These are phyloP conservation scores for Carabus problematicus DNA, from an alignment of 2,888 invertebrate species.

Conservation along the genomic window DNA sequence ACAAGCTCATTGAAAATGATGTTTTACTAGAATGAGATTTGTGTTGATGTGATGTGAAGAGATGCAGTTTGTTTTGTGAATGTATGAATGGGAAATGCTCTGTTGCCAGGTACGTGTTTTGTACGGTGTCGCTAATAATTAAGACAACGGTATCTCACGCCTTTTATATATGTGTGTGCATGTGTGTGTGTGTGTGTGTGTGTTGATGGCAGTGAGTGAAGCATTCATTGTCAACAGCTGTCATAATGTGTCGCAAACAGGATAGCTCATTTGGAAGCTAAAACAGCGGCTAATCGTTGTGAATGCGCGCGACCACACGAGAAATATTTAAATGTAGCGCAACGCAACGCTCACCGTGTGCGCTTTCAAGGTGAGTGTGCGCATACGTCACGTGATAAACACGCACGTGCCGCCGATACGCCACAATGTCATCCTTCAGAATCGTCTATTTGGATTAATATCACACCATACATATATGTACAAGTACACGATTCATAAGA, in stretches of 20 bases:
- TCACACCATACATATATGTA: conserved; percentile 10
- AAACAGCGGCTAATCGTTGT: conserved; percentile 37
- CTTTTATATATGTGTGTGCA: background rate
- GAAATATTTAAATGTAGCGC: conserved; percentile 15
- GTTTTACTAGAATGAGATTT: no score
- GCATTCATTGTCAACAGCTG: conserved; percentile 40
- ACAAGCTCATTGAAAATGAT: no score
- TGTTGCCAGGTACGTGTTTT: no score
- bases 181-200: background rate
- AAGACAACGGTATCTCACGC: no score
- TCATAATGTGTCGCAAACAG: conserved; percentile 36
- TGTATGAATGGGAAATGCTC: no score
- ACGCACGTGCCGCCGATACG: conserved; percentile 35
- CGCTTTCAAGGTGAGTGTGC: background rate
- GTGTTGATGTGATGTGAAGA: no score
- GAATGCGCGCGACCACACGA: background rate
- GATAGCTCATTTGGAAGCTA: conserved; percentile 42
- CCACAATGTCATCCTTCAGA: conserved; percentile 32
- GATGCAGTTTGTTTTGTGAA: no score
- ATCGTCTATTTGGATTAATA: conserved; percentile 3
- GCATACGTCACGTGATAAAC: conserved; percentile 32
- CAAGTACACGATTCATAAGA: background rate
- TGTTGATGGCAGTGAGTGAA: conserved; percentile 18
- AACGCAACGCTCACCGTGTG: background rate
- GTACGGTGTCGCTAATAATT: no score